A percentile compares a stretch with the other conserved stretches of the same genome.
Evolutionary conservation across 1,140 invertebrate genomes (phyloP).

Genomic region (Lepidurus packardi): DNA sequence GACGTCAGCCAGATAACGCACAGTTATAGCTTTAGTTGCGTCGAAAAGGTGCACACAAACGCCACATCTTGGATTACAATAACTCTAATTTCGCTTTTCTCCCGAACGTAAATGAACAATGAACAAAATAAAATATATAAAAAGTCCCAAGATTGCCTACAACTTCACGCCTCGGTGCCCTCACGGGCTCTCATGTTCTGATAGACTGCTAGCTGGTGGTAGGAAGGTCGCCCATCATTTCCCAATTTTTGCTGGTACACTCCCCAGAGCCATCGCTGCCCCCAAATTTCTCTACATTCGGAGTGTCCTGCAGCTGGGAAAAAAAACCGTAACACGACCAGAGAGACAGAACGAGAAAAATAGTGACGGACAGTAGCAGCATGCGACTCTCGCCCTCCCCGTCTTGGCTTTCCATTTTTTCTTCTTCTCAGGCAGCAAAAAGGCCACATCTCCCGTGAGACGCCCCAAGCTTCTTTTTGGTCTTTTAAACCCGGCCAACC

Average conservation of each 20-base stretch:
- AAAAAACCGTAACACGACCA: not conserved
- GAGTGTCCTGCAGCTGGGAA: not conserved
- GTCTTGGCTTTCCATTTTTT: not conserved
- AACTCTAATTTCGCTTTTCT: not conserved
- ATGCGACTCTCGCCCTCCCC: not conserved
- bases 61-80: too few relatives aligned
- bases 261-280: not conserved
- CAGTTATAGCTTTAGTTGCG: too few relatives aligned
- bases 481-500: not conserved
- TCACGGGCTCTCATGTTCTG: not conserved
- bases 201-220: not conserved
- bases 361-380: slow-evolving; percentile 16
- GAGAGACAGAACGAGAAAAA: slow-evolving; percentile 9
- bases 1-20: not conserved
- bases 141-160: not conserved
- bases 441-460: slow-evolving; percentile 5
- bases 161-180: not conserved
- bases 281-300: not conserved
- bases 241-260: not conserved
- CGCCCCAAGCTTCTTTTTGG: not conserved
- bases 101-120: not conserved
- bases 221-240: not conserved
- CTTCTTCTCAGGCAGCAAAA: not conserved
- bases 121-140: not conserved
- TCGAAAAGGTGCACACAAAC: too few relatives aligned